Evolutionary conservation across 2,888 invertebrate species (phyloP).

Genomic region (Macrophya alboannulata): DNA sequence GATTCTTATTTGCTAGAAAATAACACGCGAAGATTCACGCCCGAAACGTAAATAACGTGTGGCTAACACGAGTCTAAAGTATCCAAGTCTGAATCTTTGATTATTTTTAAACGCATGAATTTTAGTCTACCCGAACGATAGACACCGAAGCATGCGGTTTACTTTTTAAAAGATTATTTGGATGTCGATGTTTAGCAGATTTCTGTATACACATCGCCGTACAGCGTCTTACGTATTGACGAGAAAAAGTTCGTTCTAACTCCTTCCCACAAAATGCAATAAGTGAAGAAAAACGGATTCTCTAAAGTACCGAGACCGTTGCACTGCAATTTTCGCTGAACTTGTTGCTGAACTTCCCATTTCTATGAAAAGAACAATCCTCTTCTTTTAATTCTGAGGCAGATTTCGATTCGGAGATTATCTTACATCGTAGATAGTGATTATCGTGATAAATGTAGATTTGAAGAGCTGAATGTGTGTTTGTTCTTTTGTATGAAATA

Average conservation of each 20-base stretch:
- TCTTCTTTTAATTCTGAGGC: not conserved
- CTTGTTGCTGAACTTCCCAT: not conserved
- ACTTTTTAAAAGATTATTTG: not conserved
- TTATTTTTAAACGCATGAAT: constrained; percentile 29
- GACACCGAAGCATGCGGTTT: not conserved
- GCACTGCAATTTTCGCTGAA: not conserved
- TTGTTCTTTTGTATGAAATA: not conserved
- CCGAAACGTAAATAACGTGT: constrained; percentile 27
- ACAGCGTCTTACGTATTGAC: not conserved
- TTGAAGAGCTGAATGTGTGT: not conserved
- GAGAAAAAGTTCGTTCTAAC: not conserved
- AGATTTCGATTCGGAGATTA: too few species aligned
- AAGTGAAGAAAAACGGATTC: not conserved
- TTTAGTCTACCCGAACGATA: constrained; percentile 21
- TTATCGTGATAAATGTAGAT: not conserved
- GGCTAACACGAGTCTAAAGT: constrained; percentile 19
- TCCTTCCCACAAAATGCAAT: not conserved
- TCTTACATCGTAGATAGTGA: too few species aligned
- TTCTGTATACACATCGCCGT: not conserved
- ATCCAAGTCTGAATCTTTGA: not conserved
- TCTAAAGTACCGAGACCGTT: not conserved
- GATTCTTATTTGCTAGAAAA: not conserved
- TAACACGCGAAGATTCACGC: not conserved
- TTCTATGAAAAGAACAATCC: not conserved
- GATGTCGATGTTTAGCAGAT: not conserved